Percentiles rank a stretch among this genome's conserved stretches.
Evolutionary conservation across 2,797 vertebrate genomes (phyloP).

Genomic region (Danionella dracula): DNA sequence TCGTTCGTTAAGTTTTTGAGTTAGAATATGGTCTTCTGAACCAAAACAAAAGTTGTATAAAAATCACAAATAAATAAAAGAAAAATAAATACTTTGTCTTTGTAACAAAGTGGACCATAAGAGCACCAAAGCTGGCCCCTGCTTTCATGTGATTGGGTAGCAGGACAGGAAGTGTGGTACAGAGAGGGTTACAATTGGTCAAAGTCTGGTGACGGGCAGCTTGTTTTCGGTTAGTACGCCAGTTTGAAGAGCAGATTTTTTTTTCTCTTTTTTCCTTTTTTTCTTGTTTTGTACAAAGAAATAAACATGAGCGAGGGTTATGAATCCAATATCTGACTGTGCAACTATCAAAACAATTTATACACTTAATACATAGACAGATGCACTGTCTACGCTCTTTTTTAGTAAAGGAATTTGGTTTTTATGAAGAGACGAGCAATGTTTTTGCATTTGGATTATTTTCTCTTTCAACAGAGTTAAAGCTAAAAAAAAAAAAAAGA

Average conservation of each 20-base stretch:
- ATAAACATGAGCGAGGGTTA: slow-evolving; percentile 16
- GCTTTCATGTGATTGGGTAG: slow-evolving; percentile 27
- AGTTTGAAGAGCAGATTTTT: slow-evolving; percentile 20
- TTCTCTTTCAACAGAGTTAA: slow-evolving; percentile 77
- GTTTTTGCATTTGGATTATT: slow-evolving; percentile 84
- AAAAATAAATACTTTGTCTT: slow-evolving; percentile 34
- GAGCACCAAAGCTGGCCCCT: slow-evolving; percentile 22
- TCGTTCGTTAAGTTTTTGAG: slow-evolving; percentile 18
- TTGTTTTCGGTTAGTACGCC: slow-evolving; percentile 8
- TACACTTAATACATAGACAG: slow-evolving; percentile 63
- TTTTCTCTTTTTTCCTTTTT: background rate
- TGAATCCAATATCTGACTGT: slow-evolving; percentile 26
- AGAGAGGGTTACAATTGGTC: slow-evolving; percentile 19
- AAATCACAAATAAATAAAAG: slow-evolving; percentile 37
- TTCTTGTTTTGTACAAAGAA: slow-evolving; percentile 8
- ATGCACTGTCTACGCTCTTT: slow-evolving; percentile 70
- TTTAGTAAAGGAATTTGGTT: slow-evolving; percentile 82
- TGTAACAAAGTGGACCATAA: slow-evolving; percentile 21
- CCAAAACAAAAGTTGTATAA: background rate
- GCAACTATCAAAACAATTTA: slow-evolving; percentile 58
- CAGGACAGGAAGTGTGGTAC: slow-evolving; percentile 23
- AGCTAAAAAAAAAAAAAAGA: slow-evolving; percentile 68
- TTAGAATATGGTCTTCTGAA: slow-evolving; percentile 16
- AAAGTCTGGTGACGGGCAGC: background rate
- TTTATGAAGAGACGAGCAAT: slow-evolving; percentile 82